These are phyloP conservation scores for Noctua janthina DNA, from an alignment of 2,888 invertebrate genomes.

Conservation along the genomic window DNA sequence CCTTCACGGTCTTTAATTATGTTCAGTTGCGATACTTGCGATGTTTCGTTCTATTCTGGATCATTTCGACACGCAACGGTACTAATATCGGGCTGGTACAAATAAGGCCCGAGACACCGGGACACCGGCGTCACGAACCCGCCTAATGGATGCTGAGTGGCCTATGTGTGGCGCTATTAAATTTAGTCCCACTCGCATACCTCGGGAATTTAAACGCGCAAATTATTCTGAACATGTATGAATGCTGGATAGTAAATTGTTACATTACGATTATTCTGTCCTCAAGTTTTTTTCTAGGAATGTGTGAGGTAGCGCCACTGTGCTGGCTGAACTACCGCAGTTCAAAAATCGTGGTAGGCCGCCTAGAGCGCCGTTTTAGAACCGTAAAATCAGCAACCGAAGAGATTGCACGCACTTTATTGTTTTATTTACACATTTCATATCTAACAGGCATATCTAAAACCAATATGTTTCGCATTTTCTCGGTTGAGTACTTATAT, in stretches of 20 bases:
- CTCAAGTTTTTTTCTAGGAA: slow-evolving; percentile 37
- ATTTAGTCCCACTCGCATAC: slow-evolving; percentile 60
- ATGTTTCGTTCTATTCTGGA: slow-evolving; percentile 58
- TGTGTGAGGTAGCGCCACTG: background rate
- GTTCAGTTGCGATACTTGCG: slow-evolving; percentile 33
- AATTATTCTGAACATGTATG: slow-evolving; percentile 63
- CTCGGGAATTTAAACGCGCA: slow-evolving; percentile 59
- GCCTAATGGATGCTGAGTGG: slow-evolving; percentile 66
- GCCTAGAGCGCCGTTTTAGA: slow-evolving; percentile 7
- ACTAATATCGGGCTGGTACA: slow-evolving; percentile 58
- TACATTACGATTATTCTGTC: slow-evolving; percentile 34
- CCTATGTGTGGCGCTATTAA: slow-evolving; percentile 58
- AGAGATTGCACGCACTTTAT: slow-evolving; percentile 41
- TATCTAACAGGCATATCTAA: slow-evolving; percentile 21
- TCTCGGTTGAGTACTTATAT: slow-evolving; percentile 22
- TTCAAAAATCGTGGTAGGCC: background rate
- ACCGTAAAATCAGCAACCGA: slow-evolving; percentile 38
- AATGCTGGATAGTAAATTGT: slow-evolving; percentile 56
- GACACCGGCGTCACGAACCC: slow-evolving; percentile 64
- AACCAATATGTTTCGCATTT: slow-evolving; percentile 44
- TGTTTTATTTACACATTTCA: slow-evolving; percentile 30
- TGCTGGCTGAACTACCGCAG: background rate
- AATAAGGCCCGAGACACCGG: slow-evolving; percentile 63
- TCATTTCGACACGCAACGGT: slow-evolving; percentile 65
- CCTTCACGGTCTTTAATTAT: slow-evolving; percentile 58